Conservation (phyloP, 2,113 vertebrate genomes). For the Abramis brama region DNA sequence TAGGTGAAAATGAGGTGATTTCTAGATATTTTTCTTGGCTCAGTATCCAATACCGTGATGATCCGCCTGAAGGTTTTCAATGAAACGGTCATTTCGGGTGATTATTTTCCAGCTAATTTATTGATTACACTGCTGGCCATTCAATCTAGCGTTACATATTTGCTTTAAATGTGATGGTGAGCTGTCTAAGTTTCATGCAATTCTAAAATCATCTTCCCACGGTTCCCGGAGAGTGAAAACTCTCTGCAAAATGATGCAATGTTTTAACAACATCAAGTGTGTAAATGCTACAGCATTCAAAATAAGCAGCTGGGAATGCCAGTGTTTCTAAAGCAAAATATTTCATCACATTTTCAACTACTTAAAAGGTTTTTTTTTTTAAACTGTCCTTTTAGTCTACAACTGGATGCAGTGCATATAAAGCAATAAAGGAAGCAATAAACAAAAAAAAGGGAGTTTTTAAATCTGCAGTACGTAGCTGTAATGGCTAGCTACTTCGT, state of each 20-base stretch:
- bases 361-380: background rate
- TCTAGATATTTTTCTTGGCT: background rate
- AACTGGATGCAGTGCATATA: background rate
- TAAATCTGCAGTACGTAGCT: too few species aligned
- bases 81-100: background rate
- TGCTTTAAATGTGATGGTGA: background rate
- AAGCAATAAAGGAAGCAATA: too few species aligned
- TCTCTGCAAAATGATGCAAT: conserved; percentile 27
- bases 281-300: conserved; percentile 32
- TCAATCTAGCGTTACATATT: background rate
- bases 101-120: background rate
- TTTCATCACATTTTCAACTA: conserved; percentile 20
- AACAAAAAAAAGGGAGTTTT: too few species aligned
- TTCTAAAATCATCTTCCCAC: background rate
- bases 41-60: background rate
- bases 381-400: background rate
- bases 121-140: background rate
- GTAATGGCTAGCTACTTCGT: too few species aligned
- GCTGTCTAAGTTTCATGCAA: background rate
- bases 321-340: conserved; percentile 7
- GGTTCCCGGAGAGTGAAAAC: background rate
- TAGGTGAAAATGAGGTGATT: conserved; percentile 32
- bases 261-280: background rate
- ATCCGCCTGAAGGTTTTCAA: background rate
- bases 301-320: conserved; percentile 54